Percentiles rank a stretch among this genome's conserved stretches.
Evolutionary conservation across 2,888 invertebrate genomes (phyloP).

Genomic region (Cepaea hortensis): DNA sequence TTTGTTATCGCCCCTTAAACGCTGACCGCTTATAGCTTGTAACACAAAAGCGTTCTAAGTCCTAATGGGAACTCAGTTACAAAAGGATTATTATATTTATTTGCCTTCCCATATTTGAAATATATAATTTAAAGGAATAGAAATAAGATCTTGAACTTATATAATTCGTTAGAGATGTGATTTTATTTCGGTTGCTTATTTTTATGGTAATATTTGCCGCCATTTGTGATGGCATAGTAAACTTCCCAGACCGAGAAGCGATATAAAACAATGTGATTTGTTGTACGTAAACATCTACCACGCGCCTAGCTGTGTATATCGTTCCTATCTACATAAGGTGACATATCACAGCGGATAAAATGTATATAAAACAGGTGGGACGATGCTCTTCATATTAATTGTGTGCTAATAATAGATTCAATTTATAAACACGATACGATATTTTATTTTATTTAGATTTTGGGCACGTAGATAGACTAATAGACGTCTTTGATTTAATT

Average conservation of each 20-base stretch:
- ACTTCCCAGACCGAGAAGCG: too few species aligned
- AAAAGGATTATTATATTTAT: not conserved
- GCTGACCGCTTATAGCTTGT: not conserved
- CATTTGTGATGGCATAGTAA: conserved; percentile 35
- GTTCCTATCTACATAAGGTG: not conserved
- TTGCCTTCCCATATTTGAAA: not conserved
- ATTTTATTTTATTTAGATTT: not conserved
- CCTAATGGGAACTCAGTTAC: not conserved
- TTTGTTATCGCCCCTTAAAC: not conserved
- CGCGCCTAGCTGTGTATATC: not conserved
- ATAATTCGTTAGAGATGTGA: not conserved
- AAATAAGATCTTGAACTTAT: not conserved
- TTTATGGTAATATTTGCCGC: conserved; percentile 46
- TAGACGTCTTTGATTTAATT: too few species aligned
- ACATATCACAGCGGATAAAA: not conserved
- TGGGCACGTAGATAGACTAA: not conserved
- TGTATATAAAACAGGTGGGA: conserved; percentile 50
- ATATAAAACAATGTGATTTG: not conserved
- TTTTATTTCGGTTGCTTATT: conserved; percentile 10
- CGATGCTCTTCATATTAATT: not conserved
- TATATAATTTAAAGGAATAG: not conserved
- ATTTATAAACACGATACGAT: not conserved
- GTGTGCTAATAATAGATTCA: not conserved
- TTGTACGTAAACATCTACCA: not conserved
- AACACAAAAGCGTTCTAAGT: not conserved